Percentiles rank a stretch among this genome's conserved stretches.
Conservation (phyloP, 92 coral and sea anemone genomes). For the Virgularia gustaviana region DNA sequence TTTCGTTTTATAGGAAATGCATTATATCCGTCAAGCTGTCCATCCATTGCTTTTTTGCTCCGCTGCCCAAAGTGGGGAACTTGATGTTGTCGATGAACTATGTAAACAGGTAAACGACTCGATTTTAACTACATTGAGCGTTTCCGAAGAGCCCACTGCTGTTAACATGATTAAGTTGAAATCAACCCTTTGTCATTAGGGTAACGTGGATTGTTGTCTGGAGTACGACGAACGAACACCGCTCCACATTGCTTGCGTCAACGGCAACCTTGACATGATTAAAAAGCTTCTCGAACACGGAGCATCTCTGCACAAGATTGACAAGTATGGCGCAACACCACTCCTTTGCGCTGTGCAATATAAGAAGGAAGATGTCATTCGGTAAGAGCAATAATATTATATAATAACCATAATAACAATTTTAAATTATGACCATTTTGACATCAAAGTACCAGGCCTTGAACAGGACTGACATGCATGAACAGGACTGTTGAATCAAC, state of each 20-base stretch:
- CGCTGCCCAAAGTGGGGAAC: constrained; percentile 78
- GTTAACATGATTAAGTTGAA: no score
- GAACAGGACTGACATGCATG: no score
- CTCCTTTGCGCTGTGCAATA: constrained; percentile 83
- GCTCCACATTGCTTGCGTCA: constrained; percentile 82
- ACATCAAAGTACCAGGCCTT: no score
- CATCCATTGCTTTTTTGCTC: constrained; percentile 88
- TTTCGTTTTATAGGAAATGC: constrained; percentile 67
- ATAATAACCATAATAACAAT: no score
- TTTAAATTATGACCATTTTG: no score
- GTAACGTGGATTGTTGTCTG: constrained; percentile 41
- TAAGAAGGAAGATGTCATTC: constrained; percentile 65
- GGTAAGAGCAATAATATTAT: no score
- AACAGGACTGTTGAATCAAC: no score
- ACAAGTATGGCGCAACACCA: constrained; percentile 75
- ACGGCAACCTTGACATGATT: constrained; percentile 68
- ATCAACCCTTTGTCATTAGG: constrained; percentile 26
- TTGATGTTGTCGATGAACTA: constrained; percentile 65
- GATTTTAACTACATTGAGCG: no score
- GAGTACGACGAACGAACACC: constrained; percentile 90
- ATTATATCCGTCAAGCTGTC: constrained; percentile 69
- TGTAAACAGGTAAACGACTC: constrained; percentile 31
- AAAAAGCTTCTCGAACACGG: constrained; percentile 72
- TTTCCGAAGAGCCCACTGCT: no score
- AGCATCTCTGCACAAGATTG: constrained; percentile 75